Base-by-base conservation (phyloP, 2,113 vertebrate genomes). In the Laterallus jamaicensis region DNA sequence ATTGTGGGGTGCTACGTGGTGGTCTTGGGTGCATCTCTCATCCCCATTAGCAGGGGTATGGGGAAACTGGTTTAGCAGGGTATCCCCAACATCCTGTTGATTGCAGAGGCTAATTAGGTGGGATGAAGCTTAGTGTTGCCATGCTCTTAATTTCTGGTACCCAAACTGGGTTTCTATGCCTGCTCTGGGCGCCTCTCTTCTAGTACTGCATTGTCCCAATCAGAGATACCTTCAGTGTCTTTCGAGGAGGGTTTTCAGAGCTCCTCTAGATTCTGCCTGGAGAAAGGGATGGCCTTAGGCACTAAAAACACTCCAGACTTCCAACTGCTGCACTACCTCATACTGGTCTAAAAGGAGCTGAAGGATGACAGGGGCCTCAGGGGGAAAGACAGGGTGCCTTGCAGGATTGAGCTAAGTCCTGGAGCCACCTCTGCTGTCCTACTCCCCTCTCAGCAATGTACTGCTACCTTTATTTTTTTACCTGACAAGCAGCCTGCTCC, bases 241-340 rank as follows among this genome's bases (percentile, higher is more conserved):
- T 92, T 56, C 12, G 39, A 78, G 54, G 76, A 88, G 92, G 31
- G 70, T 89, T 96, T 81, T 81, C 87, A 87, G 64, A 84, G 73
- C 64, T 93, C 40, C 35, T 95, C 86, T 91, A 73, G 80, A 28
- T 82, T 56, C 63, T 91, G 64, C 78, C 78, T 31, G 77, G 50
- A 79, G 62, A 69, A 91, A 62, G 52, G 58, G 67, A 69, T 95
- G 82, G 31, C 87, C 95, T 62, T 60, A 92, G 91, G 74, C 91
- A 62, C 37, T 50, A 28, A 85, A 88, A 82, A 82, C 8, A 2
- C 42, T 14, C 35, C 71, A 50, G 52, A 35, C 63, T 92, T 86
- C 63, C 78, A 86, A 49, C n/a, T 68, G 58, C 32, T 84, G 60
- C 35, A 35, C 35, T 35, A 7, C 35, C 77, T 73, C 81, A 87